Evolutionary conservation across 2,888 invertebrate species (phyloP), one percentile per base, ranked within the genome.

Genomic region (Cephus nigrinus): DNA sequence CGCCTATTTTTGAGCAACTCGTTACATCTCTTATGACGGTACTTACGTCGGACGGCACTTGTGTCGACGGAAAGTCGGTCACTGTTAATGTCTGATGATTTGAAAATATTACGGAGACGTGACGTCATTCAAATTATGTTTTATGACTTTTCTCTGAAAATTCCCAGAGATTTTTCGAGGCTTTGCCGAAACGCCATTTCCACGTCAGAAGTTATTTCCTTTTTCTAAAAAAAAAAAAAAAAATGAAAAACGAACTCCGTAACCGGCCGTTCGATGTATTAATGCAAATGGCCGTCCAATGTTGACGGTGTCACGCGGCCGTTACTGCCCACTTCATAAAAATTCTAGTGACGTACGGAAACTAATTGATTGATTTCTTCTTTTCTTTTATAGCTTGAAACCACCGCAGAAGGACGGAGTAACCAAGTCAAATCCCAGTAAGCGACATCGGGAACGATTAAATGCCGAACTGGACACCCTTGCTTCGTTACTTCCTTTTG

Each of bases 391-490:
- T 95, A 98, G 98, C 92, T 94, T 98, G 92, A 98, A 98, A 92
- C 97, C 98, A 85, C 97, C 98, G 83, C 96, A 98, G 87, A 98
- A 98, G 93, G 98, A 98, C 93, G 97, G 97, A 86, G 97, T 97
- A 90, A 97, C 98, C 78, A 98, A 98, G 92, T 97, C 97, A 91
- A 99, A 99, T 93, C 99, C 99, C 3, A 98, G 98, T 93, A 99
- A 99, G 92, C 93, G 99, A 77, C 99, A 99, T 92, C 94, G 99
- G 69, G 99, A 99, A 93, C 94, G 99, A 35, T 94, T 99, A 86
- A 99, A 99, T 93, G 98, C 98, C 12, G 99, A 99, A 92, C 93
- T 99, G 92, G 99, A 99, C 93, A 98, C 98, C 77, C 93, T 99
- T 89, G 99, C 99, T 73, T 96, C 97, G 85, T 93, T 98, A 87